These are phyloP conservation scores for Dorcus hopei DNA, from an alignment of 2,888 invertebrate genomes.

Conservation along the genomic window DNA sequence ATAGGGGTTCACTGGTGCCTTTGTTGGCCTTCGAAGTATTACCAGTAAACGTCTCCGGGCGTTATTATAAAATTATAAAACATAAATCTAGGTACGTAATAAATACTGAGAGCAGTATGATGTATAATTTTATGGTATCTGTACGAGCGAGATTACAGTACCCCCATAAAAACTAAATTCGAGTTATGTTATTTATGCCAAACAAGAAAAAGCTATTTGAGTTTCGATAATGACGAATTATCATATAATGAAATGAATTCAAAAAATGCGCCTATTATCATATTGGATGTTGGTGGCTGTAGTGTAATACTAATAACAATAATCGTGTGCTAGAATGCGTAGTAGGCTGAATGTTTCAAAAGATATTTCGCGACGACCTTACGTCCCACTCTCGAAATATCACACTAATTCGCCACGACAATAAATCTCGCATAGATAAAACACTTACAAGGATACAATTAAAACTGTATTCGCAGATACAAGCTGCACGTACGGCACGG, in stretches of 20 bases:
- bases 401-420: constrained; percentile 34
- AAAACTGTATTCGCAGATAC: constrained; percentile 33
- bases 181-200: neutral
- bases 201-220: no score
- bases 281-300: constrained; percentile 14
- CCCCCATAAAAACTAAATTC: neutral
- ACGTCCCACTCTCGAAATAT: constrained; percentile 32
- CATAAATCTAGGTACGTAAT: no score
- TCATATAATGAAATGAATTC: constrained; percentile 20
- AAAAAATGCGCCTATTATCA: constrained; percentile 12
- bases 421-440: constrained; percentile 40
- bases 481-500: constrained; percentile 34
- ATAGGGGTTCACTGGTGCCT: neutral
- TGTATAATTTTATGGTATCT: no score
- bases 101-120: no score
- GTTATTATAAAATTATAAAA: no score
- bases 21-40: no score
- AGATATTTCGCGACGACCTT: constrained; percentile 35
- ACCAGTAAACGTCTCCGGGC: no score
- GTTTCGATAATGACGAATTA: constrained; percentile 14
- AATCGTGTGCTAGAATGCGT: constrained; percentile 10
- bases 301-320: no score
- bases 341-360: constrained; percentile 25
- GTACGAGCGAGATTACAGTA: neutral
- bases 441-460: constrained; percentile 39